Conservation (phyloP, 2,113 vertebrate species). For the Macaca nemestrina region DNA sequence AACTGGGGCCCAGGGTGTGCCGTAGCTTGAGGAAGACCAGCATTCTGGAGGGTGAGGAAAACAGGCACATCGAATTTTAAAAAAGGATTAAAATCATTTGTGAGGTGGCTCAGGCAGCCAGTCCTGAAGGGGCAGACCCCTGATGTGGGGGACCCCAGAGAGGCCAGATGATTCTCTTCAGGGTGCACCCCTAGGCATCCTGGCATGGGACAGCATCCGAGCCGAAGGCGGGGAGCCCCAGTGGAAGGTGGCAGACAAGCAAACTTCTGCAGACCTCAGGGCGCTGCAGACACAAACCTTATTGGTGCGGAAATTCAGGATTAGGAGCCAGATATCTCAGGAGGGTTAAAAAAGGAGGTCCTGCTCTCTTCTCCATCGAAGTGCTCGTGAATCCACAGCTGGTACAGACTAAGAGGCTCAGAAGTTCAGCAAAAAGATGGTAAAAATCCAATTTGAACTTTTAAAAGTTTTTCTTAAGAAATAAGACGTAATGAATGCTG, state of each 20-base stretch:
- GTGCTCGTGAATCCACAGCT: no score
- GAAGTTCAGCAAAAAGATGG: background rate
- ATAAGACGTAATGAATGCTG: background rate
- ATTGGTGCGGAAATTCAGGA: background rate
- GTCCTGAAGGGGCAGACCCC: no score
- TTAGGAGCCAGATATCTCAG: no score
- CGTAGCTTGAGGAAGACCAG: rapidly evolving
- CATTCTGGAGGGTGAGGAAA: no score
- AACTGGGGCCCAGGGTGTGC: rapidly evolving
- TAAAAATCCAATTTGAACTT: no score
- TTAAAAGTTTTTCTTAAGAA: no score
- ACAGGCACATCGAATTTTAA: rapidly evolving
- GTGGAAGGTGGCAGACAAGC: background rate
- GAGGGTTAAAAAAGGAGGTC: background rate
- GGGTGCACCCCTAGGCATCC: background rate
- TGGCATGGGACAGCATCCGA: background rate
- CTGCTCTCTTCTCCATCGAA: background rate
- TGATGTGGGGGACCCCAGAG: background rate
- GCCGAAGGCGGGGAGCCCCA: background rate
- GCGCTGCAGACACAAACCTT: rapidly evolving
- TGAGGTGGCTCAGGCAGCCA: background rate
- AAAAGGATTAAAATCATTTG: background rate
- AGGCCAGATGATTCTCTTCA: background rate
- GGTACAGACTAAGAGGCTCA: background rate
- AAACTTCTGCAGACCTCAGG: background rate